Evolutionary conservation across 1,140 invertebrate genomes (phyloP).

Genomic region (Eurosta solidaginis): DNA sequence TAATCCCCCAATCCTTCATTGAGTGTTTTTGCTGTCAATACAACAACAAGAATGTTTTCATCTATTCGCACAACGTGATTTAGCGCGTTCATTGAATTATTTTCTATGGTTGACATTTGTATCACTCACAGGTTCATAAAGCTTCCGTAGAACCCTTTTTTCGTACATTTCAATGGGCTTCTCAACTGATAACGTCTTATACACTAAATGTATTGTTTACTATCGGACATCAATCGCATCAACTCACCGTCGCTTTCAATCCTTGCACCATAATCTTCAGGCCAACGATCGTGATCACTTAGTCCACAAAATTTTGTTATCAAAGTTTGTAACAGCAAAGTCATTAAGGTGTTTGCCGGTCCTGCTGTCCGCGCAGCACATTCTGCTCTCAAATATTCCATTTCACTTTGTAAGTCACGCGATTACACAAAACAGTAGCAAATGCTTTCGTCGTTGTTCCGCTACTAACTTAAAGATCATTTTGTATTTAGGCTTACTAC

Average conservation of each 20-base stretch:
- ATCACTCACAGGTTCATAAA: too few species aligned
- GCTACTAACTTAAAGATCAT: not conserved
- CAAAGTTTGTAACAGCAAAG: conserved; percentile 63
- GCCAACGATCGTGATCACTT: conserved; percentile 63
- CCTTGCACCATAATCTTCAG: conserved; percentile 62
- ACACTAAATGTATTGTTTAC: too few species aligned
- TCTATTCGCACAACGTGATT: too few species aligned
- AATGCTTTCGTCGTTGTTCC: not conserved
- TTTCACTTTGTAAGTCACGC: conserved; percentile 21
- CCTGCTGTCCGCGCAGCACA: conserved; percentile 58
- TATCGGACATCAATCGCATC: not conserved
- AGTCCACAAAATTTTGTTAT: conserved; percentile 64
- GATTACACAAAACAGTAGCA: not conserved
- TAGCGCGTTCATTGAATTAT: too few species aligned
- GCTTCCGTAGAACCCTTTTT: too few species aligned
- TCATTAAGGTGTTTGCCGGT: conserved; percentile 61
- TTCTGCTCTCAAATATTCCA: conserved; percentile 54
- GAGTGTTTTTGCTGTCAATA: too few species aligned
- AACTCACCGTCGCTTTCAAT: conserved; percentile 26
- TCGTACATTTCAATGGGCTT: too few species aligned
- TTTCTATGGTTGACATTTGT: too few species aligned
- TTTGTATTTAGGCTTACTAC: too few species aligned
- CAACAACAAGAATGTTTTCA: too few species aligned
- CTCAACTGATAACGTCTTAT: too few species aligned
- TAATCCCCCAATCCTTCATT: too few species aligned